A percentile compares a stretch with the other conserved stretches of the same genome.
These are phyloP conservation scores for Tetragonisca angustula DNA, from an alignment of 2,888 invertebrate genomes.

Conservation along the genomic window DNA sequence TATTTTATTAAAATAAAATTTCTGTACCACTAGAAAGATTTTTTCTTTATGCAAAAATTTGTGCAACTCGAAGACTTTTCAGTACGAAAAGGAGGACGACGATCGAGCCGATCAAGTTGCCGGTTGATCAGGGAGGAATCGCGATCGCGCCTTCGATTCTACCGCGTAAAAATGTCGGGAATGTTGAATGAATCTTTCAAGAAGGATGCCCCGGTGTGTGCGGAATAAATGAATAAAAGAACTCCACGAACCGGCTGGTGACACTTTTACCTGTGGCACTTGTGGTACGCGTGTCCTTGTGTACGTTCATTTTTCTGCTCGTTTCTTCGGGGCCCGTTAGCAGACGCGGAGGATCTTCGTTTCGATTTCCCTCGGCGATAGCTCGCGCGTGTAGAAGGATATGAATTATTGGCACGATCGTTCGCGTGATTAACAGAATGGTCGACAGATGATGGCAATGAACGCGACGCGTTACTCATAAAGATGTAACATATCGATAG, in stretches of 20 bases:
- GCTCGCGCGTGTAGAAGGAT: background rate
- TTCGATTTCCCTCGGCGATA: slow-evolving; percentile 42
- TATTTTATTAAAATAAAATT: no score
- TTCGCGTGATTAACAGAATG: slow-evolving; percentile 14
- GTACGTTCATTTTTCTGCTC: slow-evolving; percentile 22
- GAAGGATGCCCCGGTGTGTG: slow-evolving; percentile 65
- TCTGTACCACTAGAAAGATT: no score
- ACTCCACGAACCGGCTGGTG: slow-evolving; percentile 57
- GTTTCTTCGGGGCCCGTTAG: slow-evolving; percentile 53
- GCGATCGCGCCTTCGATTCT: slow-evolving; percentile 53
- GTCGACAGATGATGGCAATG: slow-evolving; percentile 8
- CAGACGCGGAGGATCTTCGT: slow-evolving; percentile 19
- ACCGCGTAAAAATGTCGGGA: slow-evolving; percentile 66
- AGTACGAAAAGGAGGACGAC: slow-evolving; percentile 35
- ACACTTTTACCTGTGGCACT: slow-evolving; percentile 62
- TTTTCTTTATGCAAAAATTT: no score
- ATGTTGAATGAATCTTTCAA: slow-evolving; percentile 76
- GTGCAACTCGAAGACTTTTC: no score
- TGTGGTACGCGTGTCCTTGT: slow-evolving; percentile 11
- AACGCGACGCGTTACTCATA: background rate
- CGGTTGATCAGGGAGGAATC: slow-evolving; percentile 31
- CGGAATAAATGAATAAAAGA: slow-evolving; percentile 70
- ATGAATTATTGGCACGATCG: slow-evolving; percentile 3
- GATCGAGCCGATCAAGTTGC: slow-evolving; percentile 10
- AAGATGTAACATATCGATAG: background rate